Evolutionary conservation across 2,888 invertebrate species (phyloP).

Genomic region (Brachypalpus laphriformis): DNA sequence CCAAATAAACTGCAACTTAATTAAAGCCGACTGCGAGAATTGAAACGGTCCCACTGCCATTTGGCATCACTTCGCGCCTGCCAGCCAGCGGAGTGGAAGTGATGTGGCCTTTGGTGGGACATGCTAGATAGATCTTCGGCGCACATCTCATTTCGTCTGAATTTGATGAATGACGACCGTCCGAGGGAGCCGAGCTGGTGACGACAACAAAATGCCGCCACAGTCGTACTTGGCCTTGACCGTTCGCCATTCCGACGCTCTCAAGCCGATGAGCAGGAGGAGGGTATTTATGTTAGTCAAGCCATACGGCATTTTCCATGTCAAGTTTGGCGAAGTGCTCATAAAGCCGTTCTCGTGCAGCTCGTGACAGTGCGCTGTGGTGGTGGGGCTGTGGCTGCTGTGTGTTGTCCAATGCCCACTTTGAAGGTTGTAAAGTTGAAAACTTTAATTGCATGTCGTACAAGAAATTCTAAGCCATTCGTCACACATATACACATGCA

Average conservation of each 20-base stretch:
- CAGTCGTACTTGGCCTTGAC: constrained; percentile 66
- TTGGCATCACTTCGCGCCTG: constrained; percentile 52
- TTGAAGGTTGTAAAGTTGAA: constrained; percentile 64
- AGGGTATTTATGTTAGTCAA: constrained; percentile 55
- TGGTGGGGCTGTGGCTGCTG: constrained; percentile 16
- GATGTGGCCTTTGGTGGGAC: constrained; percentile 50
- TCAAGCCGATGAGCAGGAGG: too few species aligned
- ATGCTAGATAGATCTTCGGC: constrained; percentile 9
- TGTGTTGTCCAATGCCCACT: constrained; percentile 56
- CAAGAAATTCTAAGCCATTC: constrained; percentile 66
- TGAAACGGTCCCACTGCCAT: constrained; percentile 35
- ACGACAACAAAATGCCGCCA: constrained; percentile 43
- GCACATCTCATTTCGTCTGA: constrained; percentile 41
- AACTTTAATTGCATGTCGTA: constrained; percentile 70
- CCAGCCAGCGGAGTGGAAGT: constrained; percentile 53
- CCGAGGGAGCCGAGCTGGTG: constrained; percentile 9
- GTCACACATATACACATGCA: constrained; percentile 32
- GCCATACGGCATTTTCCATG: constrained; percentile 48
- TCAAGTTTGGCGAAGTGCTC: constrained; percentile 63
- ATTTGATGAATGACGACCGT: constrained; percentile 60
- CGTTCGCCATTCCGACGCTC: constrained; percentile 43
- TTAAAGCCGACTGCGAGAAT: constrained; percentile 49
- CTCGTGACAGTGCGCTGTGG: neutral
- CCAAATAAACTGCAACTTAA: constrained; percentile 73
- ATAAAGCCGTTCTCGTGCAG: constrained; percentile 56